Evolutionary conservation across 2,797 vertebrate genomes (phyloP).

Genomic region (Loriculus beryllinus): DNA sequence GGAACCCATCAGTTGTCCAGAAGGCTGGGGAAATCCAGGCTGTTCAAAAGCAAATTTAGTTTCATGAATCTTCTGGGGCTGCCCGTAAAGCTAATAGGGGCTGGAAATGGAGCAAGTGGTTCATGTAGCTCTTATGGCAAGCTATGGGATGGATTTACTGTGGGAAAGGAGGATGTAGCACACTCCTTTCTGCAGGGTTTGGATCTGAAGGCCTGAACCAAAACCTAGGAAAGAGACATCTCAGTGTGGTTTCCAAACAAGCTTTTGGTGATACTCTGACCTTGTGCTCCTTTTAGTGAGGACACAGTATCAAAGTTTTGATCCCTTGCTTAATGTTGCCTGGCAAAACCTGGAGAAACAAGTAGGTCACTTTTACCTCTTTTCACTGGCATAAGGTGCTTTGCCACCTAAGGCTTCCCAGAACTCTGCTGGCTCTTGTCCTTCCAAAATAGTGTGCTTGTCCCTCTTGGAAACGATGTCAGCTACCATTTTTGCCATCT

Average conservation of each 20-base stretch:
- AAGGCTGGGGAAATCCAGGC: neutral
- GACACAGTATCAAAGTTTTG: neutral
- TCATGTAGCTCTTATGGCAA: neutral
- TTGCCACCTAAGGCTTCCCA: constrained; percentile 90
- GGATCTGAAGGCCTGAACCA: neutral
- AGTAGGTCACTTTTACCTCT: constrained; percentile 74
- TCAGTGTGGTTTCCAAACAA: neutral
- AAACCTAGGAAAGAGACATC: neutral
- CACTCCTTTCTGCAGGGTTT: neutral
- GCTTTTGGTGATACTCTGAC: neutral
- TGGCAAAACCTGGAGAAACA: neutral
- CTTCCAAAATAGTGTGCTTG: constrained; percentile 87
- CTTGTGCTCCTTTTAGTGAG: fast-evolving
- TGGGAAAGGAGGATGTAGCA: neutral
- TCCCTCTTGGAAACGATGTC: constrained; percentile 83
- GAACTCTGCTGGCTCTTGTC: constrained; percentile 89
- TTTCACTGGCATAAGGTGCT: constrained; percentile 85
- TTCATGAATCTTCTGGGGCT: neutral
- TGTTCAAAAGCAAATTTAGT: neutral
- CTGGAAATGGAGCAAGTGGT: neutral
- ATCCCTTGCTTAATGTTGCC: neutral
- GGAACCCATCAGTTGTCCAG: neutral
- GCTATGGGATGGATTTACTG: neutral
- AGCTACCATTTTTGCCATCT: constrained; percentile 84
- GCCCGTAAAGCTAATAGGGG: neutral